Base-by-base conservation (phyloP, 2,888 invertebrate species). In the Phrixothrix hirtus region DNA sequence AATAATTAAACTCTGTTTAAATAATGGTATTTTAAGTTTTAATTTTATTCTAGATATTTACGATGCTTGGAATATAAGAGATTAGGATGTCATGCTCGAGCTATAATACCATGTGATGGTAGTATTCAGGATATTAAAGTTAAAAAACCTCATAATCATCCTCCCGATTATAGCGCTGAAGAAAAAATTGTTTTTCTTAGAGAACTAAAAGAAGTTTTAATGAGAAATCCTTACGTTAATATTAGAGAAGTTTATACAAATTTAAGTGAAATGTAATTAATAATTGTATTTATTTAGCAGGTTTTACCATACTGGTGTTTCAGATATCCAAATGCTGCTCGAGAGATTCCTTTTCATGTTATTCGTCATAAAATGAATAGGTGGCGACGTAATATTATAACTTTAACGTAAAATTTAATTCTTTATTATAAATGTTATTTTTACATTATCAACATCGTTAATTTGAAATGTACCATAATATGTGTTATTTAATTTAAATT, bases 21-120 rank as follows among this genome's bases (percentile, higher is more conserved):
- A n/a, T n/a, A n/a, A n/a, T n/a, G n/a, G n/a, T n/a, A n/a, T n/a
- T n/a, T 15, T 29, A 13, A 11, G 17, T 6, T 17, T 6, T 17
- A 17, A 11, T n/a, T 9, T 7, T 11, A 7, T 62, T 65, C 39
- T 48, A 73, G 73, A 34, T 74, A 74, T 55, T 61, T 74, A 14
- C 63, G 74, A 31, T 74, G 74, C 58, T 56, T 74, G 55, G 74
- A 74, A 57, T 74, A 74, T 50, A 74, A 73, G 60, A 61, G 74
- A 36, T 59, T 72, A 30, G 74, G 74, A n/a, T 74, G 74, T 38
- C 73, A 71, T 39, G 74, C 74, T 1, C 58, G 74, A 43, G 74
- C 74, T 15, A 68, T 72, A 5, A 71, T 74, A 32, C 74, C 74
- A 0, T 62, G 62, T 29, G 68, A 73, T 44, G 74, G 74, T 14